Conservation (phyloP, 2,888 invertebrate genomes). For the Lithophane leautieri region DNA sequence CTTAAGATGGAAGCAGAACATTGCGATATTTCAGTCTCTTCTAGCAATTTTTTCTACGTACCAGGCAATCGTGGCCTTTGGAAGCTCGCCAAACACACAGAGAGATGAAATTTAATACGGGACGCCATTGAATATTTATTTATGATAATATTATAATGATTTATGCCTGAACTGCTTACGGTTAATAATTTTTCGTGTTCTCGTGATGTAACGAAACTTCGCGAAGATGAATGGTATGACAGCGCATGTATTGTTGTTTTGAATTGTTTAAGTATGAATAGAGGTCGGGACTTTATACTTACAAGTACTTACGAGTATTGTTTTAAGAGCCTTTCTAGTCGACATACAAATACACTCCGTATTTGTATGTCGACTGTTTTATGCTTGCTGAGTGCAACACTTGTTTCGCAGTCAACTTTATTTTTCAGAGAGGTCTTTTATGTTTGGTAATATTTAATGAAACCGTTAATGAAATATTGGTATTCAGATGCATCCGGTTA, state of each 20-base stretch:
- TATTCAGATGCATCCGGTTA: neutral
- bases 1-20: neutral
- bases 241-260: slow-evolving; percentile 51
- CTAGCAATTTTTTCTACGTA: slow-evolving; percentile 46
- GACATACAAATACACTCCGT: too few species aligned
- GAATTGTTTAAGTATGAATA: slow-evolving; percentile 29
- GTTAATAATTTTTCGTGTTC: slow-evolving; percentile 82
- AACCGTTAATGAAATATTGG: neutral
- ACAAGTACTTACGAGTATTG: slow-evolving; percentile 5
- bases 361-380: neutral
- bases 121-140: slow-evolving; percentile 88
- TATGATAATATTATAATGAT: slow-evolving; percentile 88
- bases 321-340: too few species aligned
- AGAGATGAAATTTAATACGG: slow-evolving; percentile 87
- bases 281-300: slow-evolving; percentile 14
- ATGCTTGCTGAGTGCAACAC: neutral
- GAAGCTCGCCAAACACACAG: slow-evolving; percentile 79
- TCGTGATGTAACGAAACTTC: slow-evolving; percentile 60
- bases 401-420: neutral
- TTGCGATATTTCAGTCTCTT: slow-evolving; percentile 33
- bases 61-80: slow-evolving; percentile 79
- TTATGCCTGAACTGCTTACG: slow-evolving; percentile 83
- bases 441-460: neutral
- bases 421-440: neutral
- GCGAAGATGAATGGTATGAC: slow-evolving; percentile 57